Percentiles rank a stretch among this genome's conserved stretches.
Evolutionary conservation across 2,888 invertebrate species (phyloP).

Genomic region (Gnatocerus cornutus): DNA sequence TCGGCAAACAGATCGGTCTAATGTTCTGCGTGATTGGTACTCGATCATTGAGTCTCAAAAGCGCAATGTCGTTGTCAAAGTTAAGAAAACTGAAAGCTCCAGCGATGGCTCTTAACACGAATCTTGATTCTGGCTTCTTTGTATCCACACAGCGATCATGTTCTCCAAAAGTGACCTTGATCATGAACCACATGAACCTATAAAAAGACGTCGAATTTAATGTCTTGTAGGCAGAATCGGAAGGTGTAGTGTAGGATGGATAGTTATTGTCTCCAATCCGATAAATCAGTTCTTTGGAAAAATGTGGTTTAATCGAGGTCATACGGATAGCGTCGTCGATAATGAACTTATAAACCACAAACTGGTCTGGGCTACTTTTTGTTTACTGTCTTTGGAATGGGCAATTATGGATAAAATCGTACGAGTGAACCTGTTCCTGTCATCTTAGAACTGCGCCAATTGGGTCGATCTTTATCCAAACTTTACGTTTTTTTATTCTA

Average conservation of each 20-base stretch:
- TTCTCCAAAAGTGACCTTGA: conserved; percentile 91
- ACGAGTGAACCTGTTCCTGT: conserved; percentile 22
- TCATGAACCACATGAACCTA: conserved; percentile 95
- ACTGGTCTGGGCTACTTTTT: conserved; percentile 38
- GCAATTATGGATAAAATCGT: conserved; percentile 14
- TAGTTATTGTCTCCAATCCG: conserved; percentile 5
- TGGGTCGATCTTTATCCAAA: not conserved
- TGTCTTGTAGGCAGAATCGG: conserved; percentile 1
- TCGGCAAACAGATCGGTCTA: conserved; percentile 88
- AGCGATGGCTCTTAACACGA: conserved; percentile 83
- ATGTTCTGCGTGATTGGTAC: conserved; percentile 86
- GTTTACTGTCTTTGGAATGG: conserved; percentile 4
- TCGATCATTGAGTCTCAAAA: conserved; percentile 85
- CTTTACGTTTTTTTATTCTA: not conserved
- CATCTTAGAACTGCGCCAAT: not conserved
- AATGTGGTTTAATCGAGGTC: conserved; percentile 38
- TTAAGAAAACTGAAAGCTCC: conserved; percentile 89
- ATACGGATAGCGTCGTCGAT: conserved; percentile 6
- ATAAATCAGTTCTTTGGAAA: conserved; percentile 18
- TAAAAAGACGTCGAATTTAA: conserved; percentile 60
- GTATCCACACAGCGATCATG: conserved; percentile 87
- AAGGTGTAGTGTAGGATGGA: conserved; percentile 9
- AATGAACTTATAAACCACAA: conserved; percentile 37
- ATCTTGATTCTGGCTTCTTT: conserved; percentile 83
- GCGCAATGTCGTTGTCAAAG: conserved; percentile 91